phyloP scores from a whole-genome alignment of 2,888 invertebrate genomes.

The Ichneumoninae sp. region DNA sequence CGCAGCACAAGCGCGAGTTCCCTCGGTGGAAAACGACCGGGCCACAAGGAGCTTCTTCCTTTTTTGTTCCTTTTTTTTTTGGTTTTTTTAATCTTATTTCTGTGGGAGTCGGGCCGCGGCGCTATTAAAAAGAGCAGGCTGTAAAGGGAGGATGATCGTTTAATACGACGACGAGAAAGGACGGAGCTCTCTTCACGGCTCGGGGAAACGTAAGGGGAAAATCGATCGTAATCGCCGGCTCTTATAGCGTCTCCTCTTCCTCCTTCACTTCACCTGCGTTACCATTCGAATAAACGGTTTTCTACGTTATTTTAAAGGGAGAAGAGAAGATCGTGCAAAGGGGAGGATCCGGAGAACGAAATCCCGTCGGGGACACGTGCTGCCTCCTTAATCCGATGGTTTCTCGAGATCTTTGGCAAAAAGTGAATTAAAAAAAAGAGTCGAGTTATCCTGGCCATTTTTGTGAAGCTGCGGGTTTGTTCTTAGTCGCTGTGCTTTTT shows the following conservation, averaged over 20 bases:
- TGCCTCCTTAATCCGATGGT: conserved; percentile 38
- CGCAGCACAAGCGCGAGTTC: conserved; percentile 51
- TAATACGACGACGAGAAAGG: conserved; percentile 59
- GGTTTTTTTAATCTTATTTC: conserved; percentile 30
- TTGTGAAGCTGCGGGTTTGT: conserved; percentile 42
- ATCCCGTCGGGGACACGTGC: conserved; percentile 53
- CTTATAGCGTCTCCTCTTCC: conserved; percentile 43
- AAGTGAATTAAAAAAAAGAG: conserved; percentile 16
- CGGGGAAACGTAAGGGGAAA: conserved; percentile 50
- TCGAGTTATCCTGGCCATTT: conserved; percentile 36
- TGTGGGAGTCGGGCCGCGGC: conserved; percentile 37
- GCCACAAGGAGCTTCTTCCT: conserved; percentile 39
- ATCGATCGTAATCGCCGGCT: conserved; percentile 63
- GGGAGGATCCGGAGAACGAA: conserved; percentile 2
- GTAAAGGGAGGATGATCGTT: conserved; percentile 62
- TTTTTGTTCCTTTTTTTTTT: conserved; percentile 25
- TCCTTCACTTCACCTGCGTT: conserved; percentile 41
- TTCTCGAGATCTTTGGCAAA: conserved; percentile 24
- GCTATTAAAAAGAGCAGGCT: conserved; percentile 64
- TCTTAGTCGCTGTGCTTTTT: conserved; percentile 37
- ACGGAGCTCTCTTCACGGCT: conserved; percentile 34
- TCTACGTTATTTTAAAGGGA: conserved; percentile 47
- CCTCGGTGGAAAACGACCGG: conserved; percentile 57
- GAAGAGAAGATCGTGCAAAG: conserved; percentile 4
- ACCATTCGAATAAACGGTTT: conserved; percentile 64